phyloP scores from a whole-genome alignment of 2,888 invertebrate genomes.

The Spisula solida region DNA sequence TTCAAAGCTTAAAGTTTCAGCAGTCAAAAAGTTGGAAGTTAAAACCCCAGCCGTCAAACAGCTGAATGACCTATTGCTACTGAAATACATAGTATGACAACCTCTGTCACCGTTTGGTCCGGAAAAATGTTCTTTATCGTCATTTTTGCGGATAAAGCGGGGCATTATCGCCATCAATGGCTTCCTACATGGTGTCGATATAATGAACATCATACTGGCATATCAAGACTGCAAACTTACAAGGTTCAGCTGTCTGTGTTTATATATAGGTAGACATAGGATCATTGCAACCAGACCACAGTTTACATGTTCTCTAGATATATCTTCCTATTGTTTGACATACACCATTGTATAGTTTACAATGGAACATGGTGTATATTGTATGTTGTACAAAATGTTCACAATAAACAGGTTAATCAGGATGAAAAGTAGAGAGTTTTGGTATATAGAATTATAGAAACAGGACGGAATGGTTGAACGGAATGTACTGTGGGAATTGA shows the following conservation, averaged over 20 bases:
- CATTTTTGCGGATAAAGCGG: background rate
- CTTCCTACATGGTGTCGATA: background rate
- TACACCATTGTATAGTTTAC: background rate
- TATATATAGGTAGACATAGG: background rate
- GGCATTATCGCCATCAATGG: background rate
- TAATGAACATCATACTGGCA: background rate
- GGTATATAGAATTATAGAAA: too few species aligned
- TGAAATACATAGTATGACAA: too few species aligned
- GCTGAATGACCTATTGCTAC: too few species aligned
- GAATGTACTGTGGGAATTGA: too few species aligned
- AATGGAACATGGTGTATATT: background rate
- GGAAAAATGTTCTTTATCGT: too few species aligned
- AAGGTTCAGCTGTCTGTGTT: background rate
- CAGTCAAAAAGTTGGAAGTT: too few species aligned
- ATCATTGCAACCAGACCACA: background rate
- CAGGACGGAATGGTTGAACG: too few species aligned
- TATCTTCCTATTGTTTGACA: background rate
- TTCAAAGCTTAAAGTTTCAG: too few species aligned
- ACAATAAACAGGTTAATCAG: too few species aligned
- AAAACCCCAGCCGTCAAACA: too few species aligned
- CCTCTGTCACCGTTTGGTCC: too few species aligned
- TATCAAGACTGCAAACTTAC: background rate
- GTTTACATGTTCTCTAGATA: conserved; percentile 10
- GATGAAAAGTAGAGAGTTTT: too few species aligned
- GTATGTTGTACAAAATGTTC: background rate